Conservation (phyloP, 2,888 invertebrate genomes). For the Disparrhopalites patrizii region DNA sequence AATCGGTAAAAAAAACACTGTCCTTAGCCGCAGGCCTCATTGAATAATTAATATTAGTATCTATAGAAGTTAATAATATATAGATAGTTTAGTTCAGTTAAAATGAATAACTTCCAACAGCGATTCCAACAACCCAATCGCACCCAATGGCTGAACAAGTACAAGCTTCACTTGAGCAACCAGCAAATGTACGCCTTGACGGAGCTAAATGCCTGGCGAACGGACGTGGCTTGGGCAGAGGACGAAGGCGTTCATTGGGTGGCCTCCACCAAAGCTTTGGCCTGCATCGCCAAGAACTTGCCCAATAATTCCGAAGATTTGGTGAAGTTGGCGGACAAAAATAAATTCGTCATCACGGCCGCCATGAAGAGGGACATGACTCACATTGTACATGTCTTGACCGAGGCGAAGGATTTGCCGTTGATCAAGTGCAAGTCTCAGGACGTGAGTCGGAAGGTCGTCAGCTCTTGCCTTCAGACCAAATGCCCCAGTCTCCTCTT, state of each 20-base stretch:
- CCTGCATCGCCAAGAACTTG: slow-evolving; percentile 78
- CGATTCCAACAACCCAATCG: slow-evolving; percentile 69
- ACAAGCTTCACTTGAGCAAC: slow-evolving; percentile 73
- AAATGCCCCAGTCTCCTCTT: not conserved
- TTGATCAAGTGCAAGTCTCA: not conserved
- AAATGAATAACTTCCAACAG: slow-evolving; percentile 57
- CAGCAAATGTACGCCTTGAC: slow-evolving; percentile 77
- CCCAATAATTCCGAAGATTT: slow-evolving; percentile 91
- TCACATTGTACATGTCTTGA: not conserved
- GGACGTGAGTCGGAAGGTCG: not conserved
- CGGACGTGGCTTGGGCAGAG: slow-evolving; percentile 71
- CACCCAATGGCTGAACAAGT: slow-evolving; percentile 34
- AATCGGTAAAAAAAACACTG: no score
- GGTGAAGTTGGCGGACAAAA: not conserved
- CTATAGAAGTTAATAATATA: no score
- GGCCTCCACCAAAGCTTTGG: slow-evolving; percentile 90
- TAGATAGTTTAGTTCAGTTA: no score
- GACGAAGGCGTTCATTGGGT: slow-evolving; percentile 93
- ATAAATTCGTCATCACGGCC: not conserved
- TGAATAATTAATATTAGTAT: no score
- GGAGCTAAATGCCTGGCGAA: slow-evolving; percentile 82
- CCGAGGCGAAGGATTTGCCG: not conserved
- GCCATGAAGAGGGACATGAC: not conserved
- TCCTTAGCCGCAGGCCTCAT: no score
- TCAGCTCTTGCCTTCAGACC: not conserved